Evolutionary conservation across 2,888 invertebrate genomes (phyloP), one percentile per base, ranked within the genome.

Genomic region (Caenorhabditis auriculariae): DNA sequence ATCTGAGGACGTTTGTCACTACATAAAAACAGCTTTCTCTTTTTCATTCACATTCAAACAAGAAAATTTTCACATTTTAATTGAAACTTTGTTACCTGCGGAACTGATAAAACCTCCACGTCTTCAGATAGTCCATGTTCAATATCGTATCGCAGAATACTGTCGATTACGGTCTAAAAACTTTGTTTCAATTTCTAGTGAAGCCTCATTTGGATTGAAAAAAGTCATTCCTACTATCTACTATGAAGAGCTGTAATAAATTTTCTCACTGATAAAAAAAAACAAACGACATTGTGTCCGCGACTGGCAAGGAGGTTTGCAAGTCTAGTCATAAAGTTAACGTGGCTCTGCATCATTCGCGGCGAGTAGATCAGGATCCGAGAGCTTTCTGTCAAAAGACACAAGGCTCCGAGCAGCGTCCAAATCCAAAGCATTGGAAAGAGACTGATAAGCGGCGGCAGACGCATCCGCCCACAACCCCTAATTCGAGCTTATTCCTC

Each of bases 321-420:
- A 12, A 71, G 48, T 35, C 56, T 55, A 2, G 66, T 68, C 49
- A 66, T 64, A 37, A 63, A 71, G 32, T 61, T 63, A 12, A 64
- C 68, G 46, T 71, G 71, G 32, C 68, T 68, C 26, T 60, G 57
- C 56, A 66, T 66, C 47, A 71, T 59, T 49, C 62, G 24, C 2
- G 71, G 68, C 32, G 62, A 60, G 56, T 68, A 68, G 28, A 65
- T 48, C n/a, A 71, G 66, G 51, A 69, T 58, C 28, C 39, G 28
- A 38, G 48, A 55, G 23, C n/a, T n/a, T n/a, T n/a, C n/a, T n/a
- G n/a, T n/a, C n/a, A n/a, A n/a, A n/a, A n/a, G n/a, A n/a, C n/a
- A n/a, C n/a, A n/a, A n/a, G n/a, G n/a, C n/a, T n/a, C n/a, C n/a
- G n/a, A n/a, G n/a, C n/a, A n/a, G n/a, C n/a, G n/a, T n/a, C n/a